phyloP scores from a whole-genome alignment of 2,888 invertebrate genomes.

The Odontocolon sp. region DNA sequence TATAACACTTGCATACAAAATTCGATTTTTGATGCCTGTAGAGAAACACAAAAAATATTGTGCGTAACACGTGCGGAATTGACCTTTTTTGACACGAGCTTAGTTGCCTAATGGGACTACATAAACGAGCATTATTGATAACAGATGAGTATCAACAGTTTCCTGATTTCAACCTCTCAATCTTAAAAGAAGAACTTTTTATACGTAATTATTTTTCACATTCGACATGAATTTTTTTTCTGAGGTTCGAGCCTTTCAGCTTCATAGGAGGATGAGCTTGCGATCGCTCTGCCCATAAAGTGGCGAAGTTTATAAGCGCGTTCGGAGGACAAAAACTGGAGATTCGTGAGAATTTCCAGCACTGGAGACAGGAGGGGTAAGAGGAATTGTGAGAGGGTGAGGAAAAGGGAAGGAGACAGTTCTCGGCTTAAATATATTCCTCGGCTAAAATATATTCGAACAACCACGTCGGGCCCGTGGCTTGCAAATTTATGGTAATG shows the following conservation, averaged over 20 bases:
- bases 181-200: no score
- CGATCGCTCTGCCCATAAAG: background rate
- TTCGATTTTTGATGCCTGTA: no score
- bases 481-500: slow-evolving; percentile 77
- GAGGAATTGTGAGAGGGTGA: background rate
- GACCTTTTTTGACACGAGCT: no score
- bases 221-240: no score
- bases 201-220: no score
- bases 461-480: slow-evolving; percentile 67
- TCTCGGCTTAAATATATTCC: slow-evolving; percentile 53
- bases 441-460: slow-evolving; percentile 71
- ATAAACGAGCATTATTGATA: no score
- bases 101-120: no score
- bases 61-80: no score
- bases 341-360: background rate
- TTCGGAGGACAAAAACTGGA: slow-evolving; percentile 10
- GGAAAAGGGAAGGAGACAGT: slow-evolving; percentile 37
- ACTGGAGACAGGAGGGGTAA: slow-evolving; percentile 5
- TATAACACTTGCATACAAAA: no score
- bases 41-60: no score
- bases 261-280: background rate
- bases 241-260: background rate
- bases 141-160: no score
- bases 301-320: slow-evolving; percentile 49
- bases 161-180: no score